These are phyloP conservation scores for Glossosoma conforme DNA, from an alignment of 1,140 invertebrate genomes.

Conservation along the genomic window DNA sequence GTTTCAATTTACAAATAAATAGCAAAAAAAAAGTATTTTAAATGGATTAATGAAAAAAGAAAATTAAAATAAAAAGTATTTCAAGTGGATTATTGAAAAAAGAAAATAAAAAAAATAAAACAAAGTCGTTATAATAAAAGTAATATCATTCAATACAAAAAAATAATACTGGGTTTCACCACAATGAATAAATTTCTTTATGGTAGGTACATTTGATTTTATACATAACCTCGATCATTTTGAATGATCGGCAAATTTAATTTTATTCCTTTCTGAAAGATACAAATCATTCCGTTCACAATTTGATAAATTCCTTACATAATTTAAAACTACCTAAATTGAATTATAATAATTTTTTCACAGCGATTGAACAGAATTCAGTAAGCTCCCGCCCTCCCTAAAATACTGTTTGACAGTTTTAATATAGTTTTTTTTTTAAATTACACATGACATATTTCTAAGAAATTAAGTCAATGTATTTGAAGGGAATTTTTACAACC, in stretches of 20 bases:
- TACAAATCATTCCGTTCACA: background rate
- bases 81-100: background rate
- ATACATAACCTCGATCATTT: background rate
- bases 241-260: background rate
- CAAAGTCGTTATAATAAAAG: background rate
- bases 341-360: background rate
- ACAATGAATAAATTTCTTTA: background rate
- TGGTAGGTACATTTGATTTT: background rate
- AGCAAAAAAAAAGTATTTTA: background rate
- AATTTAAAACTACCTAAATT: background rate
- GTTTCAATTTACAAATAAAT: background rate
- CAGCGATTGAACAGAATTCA: too few species aligned
- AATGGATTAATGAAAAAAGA: background rate
- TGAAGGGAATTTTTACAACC: too few species aligned
- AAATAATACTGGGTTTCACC: background rate
- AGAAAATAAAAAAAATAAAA: constrained; percentile 6
- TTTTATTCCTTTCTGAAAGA: background rate
- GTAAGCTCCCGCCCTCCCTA: too few species aligned
- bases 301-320: background rate
- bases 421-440: too few species aligned
- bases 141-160: background rate
- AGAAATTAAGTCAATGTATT: too few species aligned
- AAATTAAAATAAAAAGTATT: background rate
- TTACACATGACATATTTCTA: too few species aligned
- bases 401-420: too few species aligned